Conservation (phyloP, 2,888 invertebrate species). For the Biston stratarius region DNA sequence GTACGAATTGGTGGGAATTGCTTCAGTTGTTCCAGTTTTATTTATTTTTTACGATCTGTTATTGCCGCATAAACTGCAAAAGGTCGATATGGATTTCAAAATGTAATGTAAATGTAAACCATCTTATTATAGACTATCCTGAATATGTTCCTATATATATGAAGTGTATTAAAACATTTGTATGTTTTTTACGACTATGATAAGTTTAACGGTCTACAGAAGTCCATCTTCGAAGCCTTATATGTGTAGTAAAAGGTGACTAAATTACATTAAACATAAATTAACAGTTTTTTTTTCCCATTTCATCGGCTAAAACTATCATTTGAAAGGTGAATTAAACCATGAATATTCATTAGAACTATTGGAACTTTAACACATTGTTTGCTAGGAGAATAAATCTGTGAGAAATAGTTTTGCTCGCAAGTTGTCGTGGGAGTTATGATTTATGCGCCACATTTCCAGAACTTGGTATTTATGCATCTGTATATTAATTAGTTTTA, state of each 20-base stretch:
- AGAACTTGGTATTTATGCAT: conserved; percentile 44
- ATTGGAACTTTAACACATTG: conserved; percentile 42
- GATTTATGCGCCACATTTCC: conserved; percentile 54
- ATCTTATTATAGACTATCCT: conserved; percentile 47
- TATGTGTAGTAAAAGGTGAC: conserved; percentile 49
- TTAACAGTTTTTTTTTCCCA: conserved; percentile 51
- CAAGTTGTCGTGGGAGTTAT: conserved; percentile 55
- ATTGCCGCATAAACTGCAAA: conserved; percentile 22
- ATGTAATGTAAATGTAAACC: conserved; percentile 54
- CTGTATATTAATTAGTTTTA: conserved; percentile 42
- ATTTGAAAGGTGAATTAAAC: conserved; percentile 38
- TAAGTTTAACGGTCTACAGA: conserved; percentile 48
- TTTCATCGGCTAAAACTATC: conserved; percentile 42
- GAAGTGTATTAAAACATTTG: conserved; percentile 49
- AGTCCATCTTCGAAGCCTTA: conserved; percentile 37
- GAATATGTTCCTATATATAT: conserved; percentile 9
- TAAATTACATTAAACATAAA: conserved; percentile 42
- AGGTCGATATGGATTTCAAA: conserved; percentile 39
- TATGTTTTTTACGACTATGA: conserved; percentile 45
- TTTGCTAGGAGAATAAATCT: conserved; percentile 47
- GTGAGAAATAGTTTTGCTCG: conserved; percentile 49
- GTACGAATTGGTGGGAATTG: conserved; percentile 11
- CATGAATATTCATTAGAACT: conserved; percentile 42
- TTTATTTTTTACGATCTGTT: conserved; percentile 6
- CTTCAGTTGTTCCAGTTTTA: conserved; percentile 17